A percentile compares a stretch with the other conserved stretches of the same genome.
Conservation (phyloP, 2,888 invertebrate species). For the Orchesellides sinensis region DNA sequence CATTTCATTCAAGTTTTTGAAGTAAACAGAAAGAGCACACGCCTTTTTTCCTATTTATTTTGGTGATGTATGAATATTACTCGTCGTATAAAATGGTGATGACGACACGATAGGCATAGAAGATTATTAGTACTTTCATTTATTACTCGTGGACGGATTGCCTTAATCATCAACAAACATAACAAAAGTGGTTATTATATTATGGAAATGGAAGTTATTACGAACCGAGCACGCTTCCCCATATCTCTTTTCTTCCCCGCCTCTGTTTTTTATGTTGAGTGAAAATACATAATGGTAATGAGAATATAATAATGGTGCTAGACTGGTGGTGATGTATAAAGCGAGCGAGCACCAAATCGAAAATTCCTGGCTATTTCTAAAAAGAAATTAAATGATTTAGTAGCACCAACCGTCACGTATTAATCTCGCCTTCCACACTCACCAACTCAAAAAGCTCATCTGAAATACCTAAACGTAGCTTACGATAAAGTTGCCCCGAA, state of each 20-base stretch:
- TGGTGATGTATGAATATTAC: slow-evolving; percentile 22
- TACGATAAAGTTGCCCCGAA: background rate
- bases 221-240: slow-evolving; percentile 36
- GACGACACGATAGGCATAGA: slow-evolving; percentile 9
- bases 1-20: background rate
- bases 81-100: slow-evolving; percentile 27
- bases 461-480: background rate
- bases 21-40: slow-evolving; percentile 17
- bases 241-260: slow-evolving; percentile 22
- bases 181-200: slow-evolving; percentile 50
- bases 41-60: slow-evolving; percentile 46
- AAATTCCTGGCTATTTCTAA: background rate
- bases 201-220: slow-evolving; percentile 57
- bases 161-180: slow-evolving; percentile 27
- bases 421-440: slow-evolving; percentile 2
- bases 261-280: background rate
- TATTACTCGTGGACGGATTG: slow-evolving; percentile 7
- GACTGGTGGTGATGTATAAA: slow-evolving; percentile 1
- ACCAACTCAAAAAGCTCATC: background rate
- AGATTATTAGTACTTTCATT: slow-evolving; percentile 31
- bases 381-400: slow-evolving; percentile 37
- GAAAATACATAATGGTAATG: background rate
- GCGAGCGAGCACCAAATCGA: slow-evolving; percentile 13
- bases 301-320: background rate
- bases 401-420: slow-evolving; percentile 21